Base-by-base conservation (phyloP, 2,113 vertebrate genomes). In the Nothoprocta pentlandii region DNA sequence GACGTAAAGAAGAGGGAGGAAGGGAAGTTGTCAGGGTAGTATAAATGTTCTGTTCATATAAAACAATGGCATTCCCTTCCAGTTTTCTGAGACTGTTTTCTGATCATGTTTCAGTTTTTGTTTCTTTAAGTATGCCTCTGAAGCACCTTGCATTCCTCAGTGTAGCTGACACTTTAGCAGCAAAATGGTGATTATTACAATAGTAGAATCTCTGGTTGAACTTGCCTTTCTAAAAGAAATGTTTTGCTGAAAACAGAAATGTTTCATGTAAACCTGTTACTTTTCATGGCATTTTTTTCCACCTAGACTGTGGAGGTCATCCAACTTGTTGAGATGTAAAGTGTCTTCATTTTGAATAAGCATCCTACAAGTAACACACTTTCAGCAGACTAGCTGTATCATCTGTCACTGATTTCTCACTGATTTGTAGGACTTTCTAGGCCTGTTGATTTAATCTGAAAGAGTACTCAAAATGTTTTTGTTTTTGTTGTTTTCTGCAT, bases 141-240 rank as follows among this genome's bases (percentile, higher is more conserved):
- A 34, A 8, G 67, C 2, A 2, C 20, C 6, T 0, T 1, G 53
- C 6, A 0, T 0, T 21, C 53, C n/a, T 68, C 47, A 23, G 41
- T 2, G 0, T n/a, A 4, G 36, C 34, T 66, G 64, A 22, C 1
- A 3, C 47, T 66, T 42, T 12, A 26, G 9, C 12, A 1, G 20
- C 42, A 68, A 36, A 82, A 14, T 0, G 42, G 5, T 54, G 51
- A 21, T 49, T 12, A 28, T 46, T n/a, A 20, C 20, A 41, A 14
- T 10, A 44, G 47, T 63, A 28, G 16, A 2, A 2, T 36, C 44
- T 23, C 39, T 54, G 28, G 12, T 3, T 64, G 61, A 87, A 41
- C 26, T 32, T 68, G 67, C 56, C 62, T 74, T 46, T 62, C 63
- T 46, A 39, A 15, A 4, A 70, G 56, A 36, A 53, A 49, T 16